Percentiles rank a stretch among this genome's conserved stretches.
Conservation (phyloP, 2,113 vertebrate genomes). For the Gymnogyps californianus region DNA sequence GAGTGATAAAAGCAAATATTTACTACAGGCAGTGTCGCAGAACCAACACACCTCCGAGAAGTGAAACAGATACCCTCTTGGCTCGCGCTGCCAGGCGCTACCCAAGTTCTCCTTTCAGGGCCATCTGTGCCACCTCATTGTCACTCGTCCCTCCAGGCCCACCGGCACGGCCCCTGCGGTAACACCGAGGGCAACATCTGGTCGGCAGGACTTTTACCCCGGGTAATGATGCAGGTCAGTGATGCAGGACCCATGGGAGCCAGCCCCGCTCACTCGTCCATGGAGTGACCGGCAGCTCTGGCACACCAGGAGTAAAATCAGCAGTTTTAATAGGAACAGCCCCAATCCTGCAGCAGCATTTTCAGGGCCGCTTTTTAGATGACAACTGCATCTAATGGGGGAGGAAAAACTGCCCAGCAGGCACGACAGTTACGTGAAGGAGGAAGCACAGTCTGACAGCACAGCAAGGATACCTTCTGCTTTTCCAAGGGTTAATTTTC, state of each 20-base stretch:
- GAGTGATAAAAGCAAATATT: neutral
- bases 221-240: accelerated
- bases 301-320: neutral
- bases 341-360: neutral
- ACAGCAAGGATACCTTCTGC: neutral
- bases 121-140: neutral
- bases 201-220: neutral
- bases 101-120: neutral
- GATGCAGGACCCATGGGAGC: neutral
- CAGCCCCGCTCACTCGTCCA: accelerated
- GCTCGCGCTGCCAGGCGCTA: neutral
- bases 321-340: neutral
- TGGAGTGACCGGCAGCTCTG: neutral
- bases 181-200: neutral
- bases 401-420: neutral
- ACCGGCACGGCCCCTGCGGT: accelerated
- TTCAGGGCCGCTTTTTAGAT: neutral
- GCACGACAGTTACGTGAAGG: accelerated
- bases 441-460: neutral
- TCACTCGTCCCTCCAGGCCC: neutral
- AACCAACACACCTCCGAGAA: neutral
- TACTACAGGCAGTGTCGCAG: neutral
- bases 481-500: neutral
- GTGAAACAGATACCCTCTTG: neutral
- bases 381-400: neutral